Evolutionary conservation across 2,888 invertebrate species (phyloP).

Genomic region (Cataglyphis rosenhaueri): DNA sequence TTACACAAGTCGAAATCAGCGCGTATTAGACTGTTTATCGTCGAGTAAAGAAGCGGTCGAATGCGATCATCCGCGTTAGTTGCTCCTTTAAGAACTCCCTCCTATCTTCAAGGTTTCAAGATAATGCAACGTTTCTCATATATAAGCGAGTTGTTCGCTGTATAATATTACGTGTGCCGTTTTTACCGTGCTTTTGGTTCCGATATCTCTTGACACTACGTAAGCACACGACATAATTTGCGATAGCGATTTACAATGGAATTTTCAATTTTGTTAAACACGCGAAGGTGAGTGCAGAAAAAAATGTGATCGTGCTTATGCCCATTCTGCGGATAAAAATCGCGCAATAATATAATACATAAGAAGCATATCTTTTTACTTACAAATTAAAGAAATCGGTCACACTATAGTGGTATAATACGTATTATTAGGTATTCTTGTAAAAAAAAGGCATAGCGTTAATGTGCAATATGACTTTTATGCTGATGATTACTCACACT

Average conservation of each 20-base stretch:
- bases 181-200: slow-evolving; percentile 22
- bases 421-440: background rate
- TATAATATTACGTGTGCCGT: background rate
- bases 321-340: background rate
- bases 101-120: slow-evolving; percentile 12
- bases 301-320: background rate
- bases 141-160: background rate
- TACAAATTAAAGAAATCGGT: background rate
- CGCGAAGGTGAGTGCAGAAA: background rate
- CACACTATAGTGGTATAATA: background rate
- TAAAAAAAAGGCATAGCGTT: background rate
- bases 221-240: slow-evolving; percentile 6
- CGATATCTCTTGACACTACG: slow-evolving; percentile 27
- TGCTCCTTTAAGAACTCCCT: slow-evolving; percentile 15
- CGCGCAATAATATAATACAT: background rate
- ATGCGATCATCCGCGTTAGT: slow-evolving; percentile 13
- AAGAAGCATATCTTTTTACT: background rate
- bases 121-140: slow-evolving; percentile 44
- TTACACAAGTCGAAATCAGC: slow-evolving; percentile 29
- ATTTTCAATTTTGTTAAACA: background rate
- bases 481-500: background rate
- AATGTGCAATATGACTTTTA: background rate
- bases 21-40: background rate
- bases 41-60: background rate
- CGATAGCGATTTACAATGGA: background rate